phyloP scores from a whole-genome alignment of 2,113 vertebrate species.

The Suricata suricatta region DNA sequence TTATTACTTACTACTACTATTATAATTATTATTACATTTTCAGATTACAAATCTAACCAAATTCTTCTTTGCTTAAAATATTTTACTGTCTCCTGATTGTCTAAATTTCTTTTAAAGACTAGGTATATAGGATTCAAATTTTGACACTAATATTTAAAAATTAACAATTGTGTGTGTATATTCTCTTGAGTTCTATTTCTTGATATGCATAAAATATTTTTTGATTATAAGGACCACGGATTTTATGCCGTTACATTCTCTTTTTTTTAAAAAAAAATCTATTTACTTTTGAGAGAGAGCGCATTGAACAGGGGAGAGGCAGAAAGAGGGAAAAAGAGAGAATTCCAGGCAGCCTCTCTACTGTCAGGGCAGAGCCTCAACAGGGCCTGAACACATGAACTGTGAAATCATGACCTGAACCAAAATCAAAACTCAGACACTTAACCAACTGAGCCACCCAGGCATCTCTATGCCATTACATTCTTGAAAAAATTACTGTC shows the following conservation, averaged over 20 bases:
- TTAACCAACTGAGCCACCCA: too few species aligned
- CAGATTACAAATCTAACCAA: background rate
- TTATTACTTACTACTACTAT: background rate
- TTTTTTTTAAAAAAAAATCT: too few species aligned
- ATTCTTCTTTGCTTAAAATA: background rate
- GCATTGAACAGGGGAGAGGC: too few species aligned
- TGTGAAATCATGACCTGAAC: too few species aligned
- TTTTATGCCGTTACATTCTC: background rate
- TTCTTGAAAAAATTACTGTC: background rate
- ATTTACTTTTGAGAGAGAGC: too few species aligned
- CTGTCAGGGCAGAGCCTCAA: too few species aligned
- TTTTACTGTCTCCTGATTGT: background rate
- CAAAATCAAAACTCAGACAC: too few species aligned
- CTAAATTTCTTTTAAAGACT: background rate
- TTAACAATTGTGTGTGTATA: background rate
- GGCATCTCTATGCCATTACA: background rate
- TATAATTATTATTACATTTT: background rate
- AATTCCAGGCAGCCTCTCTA: too few species aligned
- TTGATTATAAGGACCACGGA: background rate
- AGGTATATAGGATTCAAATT: background rate
- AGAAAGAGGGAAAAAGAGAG: too few species aligned
- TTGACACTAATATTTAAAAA: background rate
- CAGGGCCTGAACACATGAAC: too few species aligned
- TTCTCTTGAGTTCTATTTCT: background rate
- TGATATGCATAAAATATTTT: background rate